Evolutionary conservation across 2,797 vertebrate genomes (phyloP).

Genomic region (Buceros bicornis): DNA sequence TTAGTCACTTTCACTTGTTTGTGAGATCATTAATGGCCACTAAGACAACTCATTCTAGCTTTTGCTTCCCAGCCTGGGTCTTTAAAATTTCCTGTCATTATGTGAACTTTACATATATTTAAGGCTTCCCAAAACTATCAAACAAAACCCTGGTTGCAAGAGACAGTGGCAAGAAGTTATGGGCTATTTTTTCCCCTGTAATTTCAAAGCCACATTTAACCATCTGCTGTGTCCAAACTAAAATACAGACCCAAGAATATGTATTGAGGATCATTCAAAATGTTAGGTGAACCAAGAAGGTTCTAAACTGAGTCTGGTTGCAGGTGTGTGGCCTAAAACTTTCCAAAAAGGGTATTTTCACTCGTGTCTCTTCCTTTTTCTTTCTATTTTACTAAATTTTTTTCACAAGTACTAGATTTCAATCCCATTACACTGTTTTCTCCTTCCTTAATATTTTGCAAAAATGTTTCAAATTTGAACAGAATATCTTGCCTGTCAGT

Average conservation of each 20-base stretch:
- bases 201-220: background rate
- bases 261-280: background rate
- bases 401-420: background rate
- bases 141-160: background rate
- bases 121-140: background rate
- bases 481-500: background rate
- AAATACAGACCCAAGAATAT: background rate
- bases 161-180: background rate
- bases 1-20: conserved; percentile 58
- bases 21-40: conserved; percentile 13
- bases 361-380: background rate
- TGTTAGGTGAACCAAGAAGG: background rate
- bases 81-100: background rate
- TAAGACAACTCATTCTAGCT: background rate
- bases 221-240: background rate
- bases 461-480: background rate
- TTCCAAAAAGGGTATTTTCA: background rate
- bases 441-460: background rate
- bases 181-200: background rate
- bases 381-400: background rate
- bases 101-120: background rate
- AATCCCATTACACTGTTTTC: background rate
- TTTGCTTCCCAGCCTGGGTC: background rate
- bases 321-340: background rate
- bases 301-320: background rate